phyloP scores from a whole-genome alignment of 2,888 invertebrate species.

The Cephus runcator region DNA sequence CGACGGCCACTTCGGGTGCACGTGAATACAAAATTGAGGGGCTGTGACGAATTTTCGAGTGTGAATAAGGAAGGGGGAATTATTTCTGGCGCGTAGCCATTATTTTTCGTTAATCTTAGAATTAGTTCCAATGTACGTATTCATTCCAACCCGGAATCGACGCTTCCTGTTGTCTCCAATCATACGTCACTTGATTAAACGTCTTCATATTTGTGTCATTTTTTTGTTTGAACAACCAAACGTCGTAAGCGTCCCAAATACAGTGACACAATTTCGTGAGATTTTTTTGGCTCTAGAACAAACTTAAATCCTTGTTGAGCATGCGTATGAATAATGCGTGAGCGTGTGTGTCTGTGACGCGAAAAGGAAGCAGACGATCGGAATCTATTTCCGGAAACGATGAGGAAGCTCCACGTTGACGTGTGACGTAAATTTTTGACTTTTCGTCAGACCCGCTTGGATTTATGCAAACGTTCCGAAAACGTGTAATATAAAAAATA shows the following conservation, averaged over 20 bases:
- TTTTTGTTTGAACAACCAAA: not conserved
- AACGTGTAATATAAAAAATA: not conserved
- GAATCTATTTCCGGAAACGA: not conserved
- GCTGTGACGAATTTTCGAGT: constrained; percentile 31
- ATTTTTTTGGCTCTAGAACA: not conserved
- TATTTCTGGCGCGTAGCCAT: constrained; percentile 13
- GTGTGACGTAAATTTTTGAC: not conserved
- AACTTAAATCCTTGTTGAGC: not conserved
- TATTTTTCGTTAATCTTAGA: constrained; percentile 41
- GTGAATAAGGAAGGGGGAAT: constrained; percentile 8
- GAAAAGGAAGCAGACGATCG: not conserved
- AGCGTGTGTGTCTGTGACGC: not conserved
- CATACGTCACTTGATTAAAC: not conserved
- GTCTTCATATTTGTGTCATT: not conserved
- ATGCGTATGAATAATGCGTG: not conserved
- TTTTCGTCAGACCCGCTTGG: not conserved
- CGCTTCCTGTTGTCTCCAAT: not conserved
- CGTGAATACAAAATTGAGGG: constrained; percentile 16
- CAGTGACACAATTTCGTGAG: not conserved
- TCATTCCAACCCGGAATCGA: not conserved
- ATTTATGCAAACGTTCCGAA: not conserved
- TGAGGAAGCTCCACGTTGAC: not conserved
- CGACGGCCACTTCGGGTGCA: not conserved
- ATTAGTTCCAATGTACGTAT: constrained; percentile 27
- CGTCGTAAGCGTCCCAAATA: not conserved